Evolutionary conservation across 2,797 vertebrate genomes (phyloP).

Genomic region (Urophycis tenuis): DNA sequence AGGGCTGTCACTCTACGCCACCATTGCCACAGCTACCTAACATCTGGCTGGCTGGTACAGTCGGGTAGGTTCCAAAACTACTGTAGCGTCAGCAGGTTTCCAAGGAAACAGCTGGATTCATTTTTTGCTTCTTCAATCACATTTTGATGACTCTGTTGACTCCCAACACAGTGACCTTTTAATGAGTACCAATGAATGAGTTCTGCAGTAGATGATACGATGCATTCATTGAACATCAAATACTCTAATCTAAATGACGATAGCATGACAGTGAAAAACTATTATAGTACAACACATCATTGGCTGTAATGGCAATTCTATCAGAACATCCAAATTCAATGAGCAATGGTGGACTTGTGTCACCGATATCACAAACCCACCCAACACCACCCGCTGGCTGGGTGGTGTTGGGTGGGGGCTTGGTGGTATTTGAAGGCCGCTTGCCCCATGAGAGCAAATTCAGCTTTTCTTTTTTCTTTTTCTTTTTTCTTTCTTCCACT

Average conservation of each 20-base stretch:
- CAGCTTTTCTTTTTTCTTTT: too few species aligned
- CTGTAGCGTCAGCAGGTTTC: neutral
- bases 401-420: neutral
- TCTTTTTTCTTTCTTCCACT: too few species aligned
- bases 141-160: slow-evolving; percentile 5
- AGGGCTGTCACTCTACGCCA: neutral
- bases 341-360: neutral
- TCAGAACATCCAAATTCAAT: neutral
- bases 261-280: neutral
- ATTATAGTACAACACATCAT: neutral
- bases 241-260: neutral
- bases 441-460: too few species aligned
- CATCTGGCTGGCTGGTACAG: slow-evolving; percentile 28
- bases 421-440: neutral
- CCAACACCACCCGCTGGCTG: neutral
- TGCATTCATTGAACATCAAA: too few species aligned
- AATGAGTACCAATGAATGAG: slow-evolving; percentile 11
- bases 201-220: slow-evolving; percentile 12
- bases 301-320: too few species aligned
- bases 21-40: slow-evolving; percentile 16
- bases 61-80: neutral
- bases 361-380: too few species aligned
- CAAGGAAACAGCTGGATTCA: slow-evolving; percentile 5
- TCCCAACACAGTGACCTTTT: slow-evolving; percentile 2
- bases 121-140: slow-evolving; percentile 9